Percentiles rank a stretch among this genome's conserved stretches.
Conservation (phyloP, 1,140 invertebrate species). For the Babylonia areolata region DNA sequence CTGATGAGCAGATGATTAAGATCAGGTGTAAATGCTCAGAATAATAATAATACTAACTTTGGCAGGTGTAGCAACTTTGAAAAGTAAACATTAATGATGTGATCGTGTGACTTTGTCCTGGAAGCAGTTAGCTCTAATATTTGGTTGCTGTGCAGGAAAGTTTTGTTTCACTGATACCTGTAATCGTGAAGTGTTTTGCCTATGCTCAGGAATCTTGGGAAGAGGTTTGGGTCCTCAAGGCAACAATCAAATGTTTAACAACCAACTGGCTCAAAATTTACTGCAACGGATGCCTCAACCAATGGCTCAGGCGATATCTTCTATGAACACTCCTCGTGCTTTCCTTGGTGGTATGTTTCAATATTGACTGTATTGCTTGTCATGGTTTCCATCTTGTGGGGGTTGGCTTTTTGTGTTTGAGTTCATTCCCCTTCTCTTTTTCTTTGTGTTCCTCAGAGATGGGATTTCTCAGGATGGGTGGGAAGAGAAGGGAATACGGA, state of each 20-base stretch:
- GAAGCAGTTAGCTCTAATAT: too few relatives aligned
- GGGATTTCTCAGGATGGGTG: too few relatives aligned
- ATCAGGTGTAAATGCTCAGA: too few relatives aligned
- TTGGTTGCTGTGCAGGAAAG: neutral
- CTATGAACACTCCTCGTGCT: constrained; percentile 7
- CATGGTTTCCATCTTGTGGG: neutral
- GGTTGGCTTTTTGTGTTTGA: neutral
- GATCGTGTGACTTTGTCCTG: too few relatives aligned
- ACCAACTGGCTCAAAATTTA: constrained; percentile 24
- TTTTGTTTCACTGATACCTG: neutral
- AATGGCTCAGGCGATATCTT: constrained; percentile 26
- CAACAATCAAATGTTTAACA: constrained; percentile 23
- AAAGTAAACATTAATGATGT: too few relatives aligned
- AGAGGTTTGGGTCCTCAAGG: constrained; percentile 23
- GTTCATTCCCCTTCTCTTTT: neutral
- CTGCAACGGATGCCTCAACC: constrained; percentile 19
- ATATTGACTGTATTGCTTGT: constrained; percentile 14
- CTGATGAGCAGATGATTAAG: too few relatives aligned
- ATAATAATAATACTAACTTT: too few relatives aligned
- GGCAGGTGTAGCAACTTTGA: too few relatives aligned
- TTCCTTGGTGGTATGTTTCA: constrained; percentile 24
- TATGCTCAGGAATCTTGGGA: constrained; percentile 31
- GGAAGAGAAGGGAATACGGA: too few relatives aligned
- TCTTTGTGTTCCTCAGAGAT: neutral
- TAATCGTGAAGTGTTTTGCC: constrained; percentile 18